phyloP scores from a whole-genome alignment of 2,888 invertebrate genomes.

The Scaptomyza caliginosa region DNA sequence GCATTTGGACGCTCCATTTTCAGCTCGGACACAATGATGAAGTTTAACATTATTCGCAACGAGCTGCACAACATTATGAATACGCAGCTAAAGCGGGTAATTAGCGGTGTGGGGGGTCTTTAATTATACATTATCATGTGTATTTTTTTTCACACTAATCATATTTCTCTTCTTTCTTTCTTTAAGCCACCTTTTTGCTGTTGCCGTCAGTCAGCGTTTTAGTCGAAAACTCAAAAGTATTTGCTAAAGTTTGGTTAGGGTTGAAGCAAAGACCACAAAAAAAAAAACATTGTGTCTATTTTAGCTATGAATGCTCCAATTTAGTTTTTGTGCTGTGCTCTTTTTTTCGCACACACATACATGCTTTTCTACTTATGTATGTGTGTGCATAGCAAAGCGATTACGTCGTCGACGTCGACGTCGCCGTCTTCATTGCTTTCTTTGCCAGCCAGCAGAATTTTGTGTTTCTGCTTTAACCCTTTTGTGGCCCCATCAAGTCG shows the following conservation, averaged over 20 bases:
- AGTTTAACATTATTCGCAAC: slow-evolving; percentile 97
- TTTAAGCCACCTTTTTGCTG: slow-evolving; percentile 45
- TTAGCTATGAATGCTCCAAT: slow-evolving; percentile 59
- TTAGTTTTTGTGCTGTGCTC: slow-evolving; percentile 32
- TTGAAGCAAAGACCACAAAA: slow-evolving; percentile 16
- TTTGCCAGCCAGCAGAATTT: slow-evolving; percentile 41
- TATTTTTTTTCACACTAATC: slow-evolving; percentile 28
- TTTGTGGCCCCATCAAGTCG: slow-evolving; percentile 36
- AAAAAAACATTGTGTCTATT: slow-evolving; percentile 24
- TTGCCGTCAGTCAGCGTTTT: slow-evolving; percentile 29
- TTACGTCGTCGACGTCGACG: slow-evolving; percentile 71
- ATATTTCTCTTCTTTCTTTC: slow-evolving; percentile 32
- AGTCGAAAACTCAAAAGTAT: slow-evolving; percentile 18
- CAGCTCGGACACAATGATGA: slow-evolving; percentile 98
- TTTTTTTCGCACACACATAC: slow-evolving; percentile 26
- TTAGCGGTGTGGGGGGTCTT: slow-evolving; percentile 38
- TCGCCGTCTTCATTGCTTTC: slow-evolving; percentile 52
- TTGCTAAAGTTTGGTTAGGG: slow-evolving; percentile 70
- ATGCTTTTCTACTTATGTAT: background rate
- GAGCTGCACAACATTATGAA: slow-evolving; percentile 99
- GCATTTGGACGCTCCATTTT: slow-evolving; percentile 96
- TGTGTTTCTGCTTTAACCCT: slow-evolving; percentile 62
- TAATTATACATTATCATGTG: slow-evolving; percentile 3
- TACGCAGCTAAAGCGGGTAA: slow-evolving; percentile 97
- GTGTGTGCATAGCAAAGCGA: slow-evolving; percentile 72